Evolutionary conservation across 1,140 invertebrate species (phyloP).

Genomic region (Nasonia giraulti): DNA sequence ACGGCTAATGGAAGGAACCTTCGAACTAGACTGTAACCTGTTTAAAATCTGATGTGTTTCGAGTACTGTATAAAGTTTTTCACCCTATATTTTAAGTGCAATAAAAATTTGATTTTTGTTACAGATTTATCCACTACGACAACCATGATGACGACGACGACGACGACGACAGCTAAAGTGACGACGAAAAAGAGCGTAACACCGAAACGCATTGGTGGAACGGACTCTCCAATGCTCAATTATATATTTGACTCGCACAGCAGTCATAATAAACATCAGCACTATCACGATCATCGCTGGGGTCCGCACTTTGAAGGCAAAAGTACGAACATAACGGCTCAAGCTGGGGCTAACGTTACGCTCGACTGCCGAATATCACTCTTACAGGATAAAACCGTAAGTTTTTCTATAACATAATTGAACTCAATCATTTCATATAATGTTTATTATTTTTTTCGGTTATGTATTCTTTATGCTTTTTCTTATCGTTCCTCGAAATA

Average conservation of each 20-base stretch:
- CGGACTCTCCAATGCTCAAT: constrained; percentile 82
- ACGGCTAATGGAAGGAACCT: background rate
- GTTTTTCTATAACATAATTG: constrained; percentile 59
- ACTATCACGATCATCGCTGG: constrained; percentile 80
- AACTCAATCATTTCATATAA: too few relatives aligned
- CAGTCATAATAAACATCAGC: constrained; percentile 80
- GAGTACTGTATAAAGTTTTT: background rate
- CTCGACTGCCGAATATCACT: constrained; percentile 89
- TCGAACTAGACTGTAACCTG: too few relatives aligned
- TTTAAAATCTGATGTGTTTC: background rate
- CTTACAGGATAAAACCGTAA: constrained; percentile 90
- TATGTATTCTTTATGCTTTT: background rate
- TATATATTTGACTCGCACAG: constrained; percentile 83
- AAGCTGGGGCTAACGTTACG: constrained; percentile 85
- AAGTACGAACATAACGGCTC: constrained; percentile 85
- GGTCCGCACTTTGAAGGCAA: constrained; percentile 83
- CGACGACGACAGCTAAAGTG: background rate
- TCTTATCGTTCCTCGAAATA: background rate
- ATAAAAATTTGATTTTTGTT: constrained; percentile 11
- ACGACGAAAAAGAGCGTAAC: constrained; percentile 56
- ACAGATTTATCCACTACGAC: constrained; percentile 23
- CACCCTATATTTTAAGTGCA: background rate
- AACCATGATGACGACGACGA: background rate
- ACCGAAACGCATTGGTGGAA: constrained; percentile 65
- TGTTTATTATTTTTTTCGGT: too few relatives aligned